A percentile compares a stretch with the other conserved stretches of the same genome.
These are phyloP conservation scores for Spheniscus mendiculus DNA, from an alignment of 2,113 vertebrate genomes.

Conservation along the genomic window DNA sequence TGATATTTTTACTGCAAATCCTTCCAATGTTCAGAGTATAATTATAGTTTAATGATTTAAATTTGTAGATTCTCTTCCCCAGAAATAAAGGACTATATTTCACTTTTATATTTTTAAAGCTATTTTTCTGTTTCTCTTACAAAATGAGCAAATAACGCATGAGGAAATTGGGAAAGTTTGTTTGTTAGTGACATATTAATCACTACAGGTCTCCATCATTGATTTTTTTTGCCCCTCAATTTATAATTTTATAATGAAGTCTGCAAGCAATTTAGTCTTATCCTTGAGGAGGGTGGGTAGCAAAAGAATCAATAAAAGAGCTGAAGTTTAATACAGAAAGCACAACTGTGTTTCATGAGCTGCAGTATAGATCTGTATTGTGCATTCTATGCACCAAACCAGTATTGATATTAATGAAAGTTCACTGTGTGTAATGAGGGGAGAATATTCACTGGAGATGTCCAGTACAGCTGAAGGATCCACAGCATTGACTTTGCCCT, in stretches of 20 bases:
- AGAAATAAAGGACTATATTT: slow-evolving; percentile 4
- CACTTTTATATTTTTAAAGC: not conserved
- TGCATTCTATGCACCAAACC: not conserved
- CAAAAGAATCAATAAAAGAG: slow-evolving; percentile 3
- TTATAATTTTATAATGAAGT: slow-evolving; percentile 16
- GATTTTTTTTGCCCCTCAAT: not conserved
- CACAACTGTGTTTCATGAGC: not conserved
- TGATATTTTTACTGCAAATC: slow-evolving; percentile 66
- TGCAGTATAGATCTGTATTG: not conserved
- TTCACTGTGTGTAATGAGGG: not conserved
- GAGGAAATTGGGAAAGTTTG: not conserved
- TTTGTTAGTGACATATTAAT: slow-evolving; percentile 16
- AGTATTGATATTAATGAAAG: not conserved
- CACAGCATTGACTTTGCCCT: not conserved
- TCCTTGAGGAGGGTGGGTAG: not conserved
- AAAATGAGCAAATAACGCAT: not conserved
- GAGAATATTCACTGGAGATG: not conserved
- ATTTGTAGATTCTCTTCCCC: slow-evolving; percentile 27
- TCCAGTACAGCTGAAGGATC: not conserved
- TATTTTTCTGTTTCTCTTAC: not conserved
- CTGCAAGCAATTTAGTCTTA: slow-evolving; percentile 4
- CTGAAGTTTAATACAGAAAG: not conserved
- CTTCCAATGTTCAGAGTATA: slow-evolving; percentile 50
- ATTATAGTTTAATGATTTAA: slow-evolving; percentile 66
- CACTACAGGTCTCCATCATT: not conserved